Evolutionary conservation across 2,113 vertebrate genomes (phyloP), one percentile per base, ranked within the genome.

Genomic region (Carassius auratus): DNA sequence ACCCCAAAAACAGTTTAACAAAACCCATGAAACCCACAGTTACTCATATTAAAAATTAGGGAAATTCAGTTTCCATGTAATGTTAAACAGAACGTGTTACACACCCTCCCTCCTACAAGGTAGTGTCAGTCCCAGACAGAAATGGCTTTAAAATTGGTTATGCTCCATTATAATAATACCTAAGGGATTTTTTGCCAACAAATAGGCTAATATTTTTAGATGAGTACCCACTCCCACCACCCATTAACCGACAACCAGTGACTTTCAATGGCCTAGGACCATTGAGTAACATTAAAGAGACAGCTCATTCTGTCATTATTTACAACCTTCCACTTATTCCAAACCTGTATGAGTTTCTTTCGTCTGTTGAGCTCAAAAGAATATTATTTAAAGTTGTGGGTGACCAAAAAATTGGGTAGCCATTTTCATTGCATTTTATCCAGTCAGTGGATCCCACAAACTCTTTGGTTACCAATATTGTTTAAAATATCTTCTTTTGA

Each of bases 21-120:
- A 38, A 79, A 79, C 76, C 55, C 33, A 42, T 38, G 9, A 79
- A 79, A 79, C 33, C 76, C 33, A 79, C 21, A 66, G 38, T 66
- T 80, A 80, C 36, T 80, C 59, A 80, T 17, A 64, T 1, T 0
- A 48, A 80, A 80, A 80, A 64, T 61, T 48, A 45, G 59, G 57
- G 38, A 80, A 45, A 66, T 64, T 66, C 23, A 66, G 15, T 48
- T n/a, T 80, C 59, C n/a, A 64, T 80, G 55, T 77, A 61, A 78
- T 61, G 14, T 61, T 23, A 38, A 57, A 62, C 57, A 45, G 8
- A 36, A 80, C 6, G 52, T 23, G 57, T 79, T 38, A 78, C 30
- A 23, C 52, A 61, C 64, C 14, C 23, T 36, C 36, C 36, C 57
- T 17, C 57, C n/a, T 61, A 78, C 76, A 5, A 42, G 7, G 3